Percentiles rank a stretch among this genome's conserved stretches.
Conservation (phyloP, 2,797 vertebrate genomes). For the Onychomys arenicola region DNA sequence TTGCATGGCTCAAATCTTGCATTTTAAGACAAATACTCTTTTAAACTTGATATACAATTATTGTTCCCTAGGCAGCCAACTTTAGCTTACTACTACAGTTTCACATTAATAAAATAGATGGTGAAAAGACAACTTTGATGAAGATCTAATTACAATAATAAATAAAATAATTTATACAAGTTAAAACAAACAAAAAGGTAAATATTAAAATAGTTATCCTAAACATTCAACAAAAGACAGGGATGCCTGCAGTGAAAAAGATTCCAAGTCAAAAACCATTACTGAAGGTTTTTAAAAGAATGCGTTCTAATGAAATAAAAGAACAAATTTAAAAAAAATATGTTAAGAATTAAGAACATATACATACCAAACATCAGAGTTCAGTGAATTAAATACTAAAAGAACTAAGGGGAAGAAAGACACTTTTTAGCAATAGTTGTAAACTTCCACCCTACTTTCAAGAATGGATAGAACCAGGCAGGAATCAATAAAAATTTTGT, state of each 20-base stretch:
- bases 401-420: conserved; percentile 5
- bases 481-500: background rate
- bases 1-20: conserved; percentile 86
- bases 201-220: background rate
- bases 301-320: background rate
- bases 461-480: background rate
- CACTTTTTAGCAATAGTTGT: background rate
- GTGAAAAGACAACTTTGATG: conserved; percentile 89
- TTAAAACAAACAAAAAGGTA: too few species aligned
- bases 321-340: background rate
- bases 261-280: background rate
- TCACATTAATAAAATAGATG: conserved; percentile 89
- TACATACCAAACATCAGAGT: background rate
- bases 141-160: conserved; percentile 91
- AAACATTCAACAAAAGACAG: background rate
- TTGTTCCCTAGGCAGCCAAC: conserved; percentile 90
- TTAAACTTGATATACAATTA: conserved; percentile 90
- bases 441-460: background rate
- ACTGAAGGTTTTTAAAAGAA: background rate
- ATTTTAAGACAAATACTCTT: conserved; percentile 90
- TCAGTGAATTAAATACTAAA: conserved; percentile 26
- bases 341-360: background rate
- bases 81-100: conserved; percentile 88
- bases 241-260: background rate
- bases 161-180: conserved; percentile 92